phyloP scores from a whole-genome alignment of 1,140 invertebrate genomes.

The Dendroctonus ponderosae region DNA sequence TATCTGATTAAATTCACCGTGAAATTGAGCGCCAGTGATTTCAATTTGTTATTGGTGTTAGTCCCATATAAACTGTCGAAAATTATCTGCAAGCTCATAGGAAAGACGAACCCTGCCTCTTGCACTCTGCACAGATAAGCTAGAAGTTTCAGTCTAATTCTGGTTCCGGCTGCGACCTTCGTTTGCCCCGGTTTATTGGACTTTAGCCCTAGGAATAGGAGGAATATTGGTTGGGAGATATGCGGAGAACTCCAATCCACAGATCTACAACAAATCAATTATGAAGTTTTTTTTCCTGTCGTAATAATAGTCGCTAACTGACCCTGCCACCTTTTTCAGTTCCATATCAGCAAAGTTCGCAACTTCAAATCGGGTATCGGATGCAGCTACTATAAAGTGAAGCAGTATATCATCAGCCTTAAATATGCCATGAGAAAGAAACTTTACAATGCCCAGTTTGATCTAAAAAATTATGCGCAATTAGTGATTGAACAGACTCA shows the following conservation, averaged over 20 bases:
- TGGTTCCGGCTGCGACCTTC: constrained; percentile 71
- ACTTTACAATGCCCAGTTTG: constrained; percentile 80
- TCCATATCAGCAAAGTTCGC: constrained; percentile 76
- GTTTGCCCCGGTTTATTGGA: constrained; percentile 62
- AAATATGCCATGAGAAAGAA: constrained; percentile 75
- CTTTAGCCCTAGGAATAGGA: constrained; percentile 73
- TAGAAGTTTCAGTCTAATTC: constrained; percentile 81
- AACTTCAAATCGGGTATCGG: constrained; percentile 82
- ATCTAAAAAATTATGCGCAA: constrained; percentile 64
- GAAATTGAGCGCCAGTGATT: constrained; percentile 78
- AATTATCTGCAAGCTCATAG: constrained; percentile 78
- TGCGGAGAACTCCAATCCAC: constrained; percentile 73
- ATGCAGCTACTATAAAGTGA: constrained; percentile 78
- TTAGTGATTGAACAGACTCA: constrained; percentile 58
- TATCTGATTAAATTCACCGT: constrained; percentile 75
- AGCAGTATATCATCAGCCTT: constrained; percentile 71
- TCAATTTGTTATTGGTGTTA: constrained; percentile 79
- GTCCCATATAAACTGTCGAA: constrained; percentile 84
- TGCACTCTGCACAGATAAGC: constrained; percentile 79
- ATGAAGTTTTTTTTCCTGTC: neutral
- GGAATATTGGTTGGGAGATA: constrained; percentile 72
- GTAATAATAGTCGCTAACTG: constrained; percentile 31
- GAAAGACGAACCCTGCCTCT: constrained; percentile 75
- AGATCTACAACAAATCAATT: constrained; percentile 55
- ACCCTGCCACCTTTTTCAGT: constrained; percentile 71